A percentile compares a stretch with the other conserved stretches of the same genome.
phyloP scores from a whole-genome alignment of 2,113 vertebrate genomes.

The Sceloporus tristichus region DNA sequence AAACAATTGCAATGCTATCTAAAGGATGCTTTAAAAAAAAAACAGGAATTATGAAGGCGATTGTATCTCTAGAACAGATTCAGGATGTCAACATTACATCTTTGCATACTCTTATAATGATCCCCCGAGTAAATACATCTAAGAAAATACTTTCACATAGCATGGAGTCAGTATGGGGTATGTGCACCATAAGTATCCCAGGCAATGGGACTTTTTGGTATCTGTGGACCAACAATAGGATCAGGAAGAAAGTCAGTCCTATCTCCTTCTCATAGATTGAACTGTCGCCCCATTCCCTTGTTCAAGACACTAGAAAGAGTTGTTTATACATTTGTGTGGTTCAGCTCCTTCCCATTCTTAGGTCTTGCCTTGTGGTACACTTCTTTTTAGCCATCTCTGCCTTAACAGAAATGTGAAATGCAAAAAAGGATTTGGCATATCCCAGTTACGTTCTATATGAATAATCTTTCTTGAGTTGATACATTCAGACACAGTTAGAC shows the following conservation, averaged over 20 bases:
- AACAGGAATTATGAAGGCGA: conserved; percentile 52
- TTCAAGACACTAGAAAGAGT: too few species aligned
- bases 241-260: too few species aligned
- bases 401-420: neutral
- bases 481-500: conserved; percentile 11
- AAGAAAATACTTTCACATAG: too few species aligned
- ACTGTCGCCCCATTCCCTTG: neutral
- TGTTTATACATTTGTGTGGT: too few species aligned
- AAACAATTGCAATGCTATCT: conserved; percentile 39
- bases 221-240: neutral
- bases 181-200: neutral
- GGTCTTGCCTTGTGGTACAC: neutral
- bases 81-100: neutral
- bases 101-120: neutral
- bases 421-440: conserved; percentile 1
- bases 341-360: neutral
- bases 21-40: conserved; percentile 29
- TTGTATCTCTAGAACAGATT: conserved; percentile 28
- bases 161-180: neutral
- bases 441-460: neutral
- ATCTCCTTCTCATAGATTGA: neutral
- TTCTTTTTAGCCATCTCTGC: neutral
- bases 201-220: neutral
- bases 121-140: neutral
- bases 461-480: neutral